Evolutionary conservation across 2,113 vertebrate genomes (phyloP).

Genomic region (Jacana jacana): DNA sequence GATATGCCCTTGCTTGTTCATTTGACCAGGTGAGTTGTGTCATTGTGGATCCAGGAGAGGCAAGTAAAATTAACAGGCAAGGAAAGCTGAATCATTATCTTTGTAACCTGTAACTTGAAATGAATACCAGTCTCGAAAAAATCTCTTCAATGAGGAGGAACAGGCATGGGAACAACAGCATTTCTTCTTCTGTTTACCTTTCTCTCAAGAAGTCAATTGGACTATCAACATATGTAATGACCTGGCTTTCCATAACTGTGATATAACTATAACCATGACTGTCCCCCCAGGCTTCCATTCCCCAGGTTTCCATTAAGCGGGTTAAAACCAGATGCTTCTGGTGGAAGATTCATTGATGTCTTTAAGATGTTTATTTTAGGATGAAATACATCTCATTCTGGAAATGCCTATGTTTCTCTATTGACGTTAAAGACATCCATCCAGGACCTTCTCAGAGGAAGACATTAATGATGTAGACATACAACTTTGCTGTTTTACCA

Average conservation of each 20-base stretch:
- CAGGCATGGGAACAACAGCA: background rate
- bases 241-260: background rate
- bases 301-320: background rate
- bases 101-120: background rate
- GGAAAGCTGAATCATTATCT: background rate
- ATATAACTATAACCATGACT: background rate
- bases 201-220: background rate
- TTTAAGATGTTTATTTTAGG: background rate
- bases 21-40: background rate
- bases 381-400: background rate
- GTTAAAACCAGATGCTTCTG: background rate
- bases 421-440: background rate
- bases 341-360: background rate
- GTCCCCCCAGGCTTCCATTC: background rate
- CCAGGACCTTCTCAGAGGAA: background rate
- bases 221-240: background rate
- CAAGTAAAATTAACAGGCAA: background rate
- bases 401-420: background rate
- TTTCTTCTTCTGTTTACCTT: background rate
- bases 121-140: background rate
- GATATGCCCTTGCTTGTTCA: rapidly evolving
- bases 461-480: background rate
- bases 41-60: background rate
- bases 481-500: background rate
- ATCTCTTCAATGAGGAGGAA: background rate